Conservation (phyloP, 2,797 vertebrate genomes). For the Pempheris klunzingeri region DNA sequence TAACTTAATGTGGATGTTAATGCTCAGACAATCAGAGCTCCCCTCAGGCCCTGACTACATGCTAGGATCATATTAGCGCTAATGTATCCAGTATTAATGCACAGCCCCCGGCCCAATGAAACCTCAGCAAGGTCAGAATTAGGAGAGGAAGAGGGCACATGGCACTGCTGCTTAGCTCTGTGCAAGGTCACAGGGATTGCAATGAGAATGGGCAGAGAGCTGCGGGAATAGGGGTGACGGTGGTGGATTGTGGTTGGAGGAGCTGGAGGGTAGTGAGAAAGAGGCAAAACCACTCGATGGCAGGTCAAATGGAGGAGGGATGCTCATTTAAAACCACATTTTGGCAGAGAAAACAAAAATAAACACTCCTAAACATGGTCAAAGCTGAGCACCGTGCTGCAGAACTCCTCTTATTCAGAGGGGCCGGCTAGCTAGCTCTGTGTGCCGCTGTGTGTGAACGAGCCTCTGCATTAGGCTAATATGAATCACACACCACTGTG, state of each 20-base stretch:
- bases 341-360: conserved; percentile 1
- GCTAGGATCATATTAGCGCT: conserved; percentile 83
- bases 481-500: conserved; percentile 67
- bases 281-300: conserved; percentile 16
- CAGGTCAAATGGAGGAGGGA: conserved; percentile 13
- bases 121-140: conserved; percentile 75
- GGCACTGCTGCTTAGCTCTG: conserved; percentile 34
- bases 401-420: conserved; percentile 19
- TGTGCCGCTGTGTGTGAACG: conserved; percentile 36
- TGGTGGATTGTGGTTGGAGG: conserved; percentile 14
- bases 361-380: conserved; percentile 9
- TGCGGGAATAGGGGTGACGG: conserved; percentile 17
- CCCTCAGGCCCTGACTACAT: conserved; percentile 79
- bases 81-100: conserved; percentile 82
- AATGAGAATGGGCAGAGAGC: conserved; percentile 24
- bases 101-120: conserved; percentile 50
- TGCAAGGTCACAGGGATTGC: conserved; percentile 60
- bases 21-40: conserved; percentile 81
- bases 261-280: background rate
- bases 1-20: conserved; percentile 82
- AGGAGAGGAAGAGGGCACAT: conserved; percentile 52
- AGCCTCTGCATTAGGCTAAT: conserved; percentile 75
- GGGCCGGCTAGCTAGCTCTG: conserved; percentile 32
- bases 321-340: conserved; percentile 25
- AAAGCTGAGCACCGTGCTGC: conserved; percentile 9